Evolutionary conservation across 2,113 vertebrate species (phyloP), one percentile per base, ranked within the genome.

Genomic region (Equus przewalskii): DNA sequence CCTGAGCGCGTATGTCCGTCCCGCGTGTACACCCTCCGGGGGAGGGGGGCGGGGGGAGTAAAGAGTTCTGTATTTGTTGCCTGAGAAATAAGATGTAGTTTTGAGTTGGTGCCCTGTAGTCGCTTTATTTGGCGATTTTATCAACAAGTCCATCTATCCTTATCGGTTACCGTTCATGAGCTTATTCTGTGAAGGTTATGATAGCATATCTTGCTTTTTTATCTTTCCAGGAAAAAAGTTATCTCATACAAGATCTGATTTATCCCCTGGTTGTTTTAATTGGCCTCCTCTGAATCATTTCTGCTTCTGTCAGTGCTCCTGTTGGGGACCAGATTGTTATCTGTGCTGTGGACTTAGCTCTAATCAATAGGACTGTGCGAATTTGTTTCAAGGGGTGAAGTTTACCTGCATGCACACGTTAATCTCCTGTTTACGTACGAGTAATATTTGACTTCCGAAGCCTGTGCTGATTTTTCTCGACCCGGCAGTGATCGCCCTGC

Each of bases 201-300:
- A 22, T 54, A 75, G 4, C 81, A 33, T 56, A 28, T 79, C 30
- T 67, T 93, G 5, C 11, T 78, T 73, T 84, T 94, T 69, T 44
- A 44, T 89, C 44, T 93, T 91, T 86, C 28, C 30, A 89, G 49
- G 33, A 24, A 58, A 94, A 73, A 72, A 41, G 76, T 6, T 58
- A 56, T 65, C 36, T 60, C 65, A 78, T 72, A 62, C 15, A 81
- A 80, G n/a, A 72, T 94, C 41, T 84, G 28, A 51, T 94, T 96
- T 95, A 49, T 58, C 8, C 18, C 26, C 28, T 78, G 18, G 16
- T 86, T 95, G 51, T 97, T 94, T 97, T 94, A 70, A 85, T 96
- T 91, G 67, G 4, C 26, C 7, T 95, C 64, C 62, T 92, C 49
- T 56, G 49, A 97, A 72, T 94, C 65, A 89, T 91, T 95, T 83